A percentile compares a stretch with the other conserved stretches of the same genome.
phyloP scores from a whole-genome alignment of 2,113 vertebrate genomes.

The Raja brachyura region DNA sequence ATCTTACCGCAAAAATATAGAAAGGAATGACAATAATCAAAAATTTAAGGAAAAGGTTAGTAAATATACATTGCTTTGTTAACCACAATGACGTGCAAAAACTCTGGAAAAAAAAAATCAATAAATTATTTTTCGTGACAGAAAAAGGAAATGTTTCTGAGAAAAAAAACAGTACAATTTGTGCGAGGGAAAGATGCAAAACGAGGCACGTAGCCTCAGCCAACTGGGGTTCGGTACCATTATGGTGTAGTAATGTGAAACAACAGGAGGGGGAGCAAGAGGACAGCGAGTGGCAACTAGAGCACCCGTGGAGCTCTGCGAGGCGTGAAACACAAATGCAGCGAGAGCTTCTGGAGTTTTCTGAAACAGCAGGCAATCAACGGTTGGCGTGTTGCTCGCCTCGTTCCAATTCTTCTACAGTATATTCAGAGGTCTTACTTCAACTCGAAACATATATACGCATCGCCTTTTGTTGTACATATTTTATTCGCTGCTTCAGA shows the following conservation, averaged over 20 bases:
- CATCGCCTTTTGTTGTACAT: background rate
- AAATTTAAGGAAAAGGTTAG: background rate
- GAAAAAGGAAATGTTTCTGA: background rate
- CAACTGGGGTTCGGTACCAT: background rate
- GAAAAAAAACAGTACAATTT: background rate
- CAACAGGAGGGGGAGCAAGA: conserved; percentile 26
- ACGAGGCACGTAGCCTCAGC: background rate
- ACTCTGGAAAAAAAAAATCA: background rate
- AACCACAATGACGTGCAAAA: background rate
- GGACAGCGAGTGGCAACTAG: conserved; percentile 14
- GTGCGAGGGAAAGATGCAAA: background rate
- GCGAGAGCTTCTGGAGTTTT: background rate
- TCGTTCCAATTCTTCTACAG: background rate
- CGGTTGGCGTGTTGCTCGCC: background rate
- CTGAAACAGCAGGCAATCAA: background rate
- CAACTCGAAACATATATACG: background rate
- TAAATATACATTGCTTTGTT: background rate
- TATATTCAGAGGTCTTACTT: background rate
- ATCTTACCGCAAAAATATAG: background rate
- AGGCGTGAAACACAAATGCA: background rate
- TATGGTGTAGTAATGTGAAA: background rate
- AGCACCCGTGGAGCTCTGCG: background rate
- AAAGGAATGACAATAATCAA: background rate
- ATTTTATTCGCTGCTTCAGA: background rate
- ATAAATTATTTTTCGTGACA: background rate